Percentiles rank a stretch among this genome's conserved stretches.
Evolutionary conservation across 1,140 invertebrate genomes (phyloP).

Genomic region (Dendrolimus punctatus): DNA sequence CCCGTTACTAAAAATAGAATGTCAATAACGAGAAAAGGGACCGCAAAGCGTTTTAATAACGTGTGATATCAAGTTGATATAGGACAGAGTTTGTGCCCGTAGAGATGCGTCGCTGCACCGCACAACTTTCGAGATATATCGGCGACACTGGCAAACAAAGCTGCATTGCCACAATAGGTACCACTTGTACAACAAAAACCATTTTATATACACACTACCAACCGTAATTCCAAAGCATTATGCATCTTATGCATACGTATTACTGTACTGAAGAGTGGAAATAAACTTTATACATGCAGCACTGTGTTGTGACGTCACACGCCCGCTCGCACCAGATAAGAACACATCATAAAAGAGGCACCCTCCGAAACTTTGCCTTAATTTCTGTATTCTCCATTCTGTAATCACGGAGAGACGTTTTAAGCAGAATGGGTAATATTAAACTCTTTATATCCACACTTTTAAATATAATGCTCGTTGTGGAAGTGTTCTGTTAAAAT

Average conservation of each 20-base stretch:
- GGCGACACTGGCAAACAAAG: constrained; percentile 53
- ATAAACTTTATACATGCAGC: constrained; percentile 17
- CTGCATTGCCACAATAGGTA: constrained; percentile 41
- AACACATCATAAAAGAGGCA: constrained; percentile 55
- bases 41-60: constrained; percentile 4
- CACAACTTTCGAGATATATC: constrained; percentile 61
- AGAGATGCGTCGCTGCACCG: constrained; percentile 35
- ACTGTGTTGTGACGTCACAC: constrained; percentile 17
- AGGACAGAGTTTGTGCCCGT: constrained; percentile 11
- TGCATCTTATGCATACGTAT: constrained; percentile 23
- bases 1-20: too few species aligned
- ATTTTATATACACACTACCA: constrained; percentile 19
- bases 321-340: constrained; percentile 44
- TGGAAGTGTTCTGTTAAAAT: too few species aligned
- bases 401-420: constrained; percentile 29
- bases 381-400: constrained; percentile 42
- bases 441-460: not conserved
- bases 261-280: constrained; percentile 13
- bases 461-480: not conserved
- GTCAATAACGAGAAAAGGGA: too few species aligned
- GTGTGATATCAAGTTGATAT: constrained; percentile 19
- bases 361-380: constrained; percentile 48
- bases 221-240: constrained; percentile 5
- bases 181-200: constrained; percentile 29
- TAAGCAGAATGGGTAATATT: constrained; percentile 21